phyloP scores from a whole-genome alignment of 2,888 invertebrate genomes.

The Hesperia comma region DNA sequence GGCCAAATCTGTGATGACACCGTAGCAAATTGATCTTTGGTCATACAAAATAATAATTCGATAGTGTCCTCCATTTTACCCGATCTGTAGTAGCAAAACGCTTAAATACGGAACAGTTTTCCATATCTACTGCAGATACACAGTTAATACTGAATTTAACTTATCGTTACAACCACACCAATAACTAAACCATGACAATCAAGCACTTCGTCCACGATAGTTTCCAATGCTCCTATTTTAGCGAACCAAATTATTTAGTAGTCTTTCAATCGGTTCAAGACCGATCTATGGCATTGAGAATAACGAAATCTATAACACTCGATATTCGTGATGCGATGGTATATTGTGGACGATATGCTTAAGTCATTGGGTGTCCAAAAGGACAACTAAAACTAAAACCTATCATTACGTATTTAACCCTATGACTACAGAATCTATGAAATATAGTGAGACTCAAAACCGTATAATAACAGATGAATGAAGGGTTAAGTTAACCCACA shows the following conservation, averaged over 20 bases:
- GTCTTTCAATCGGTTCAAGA: too few species aligned
- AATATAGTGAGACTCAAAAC: constrained; percentile 24
- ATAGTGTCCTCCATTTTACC: background rate
- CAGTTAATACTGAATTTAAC: constrained; percentile 53
- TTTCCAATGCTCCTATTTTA: background rate
- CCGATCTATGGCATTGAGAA: too few species aligned
- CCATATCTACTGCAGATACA: constrained; percentile 6
- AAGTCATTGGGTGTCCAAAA: constrained; percentile 47
- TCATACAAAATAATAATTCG: background rate
- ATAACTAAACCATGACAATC: constrained; percentile 43
- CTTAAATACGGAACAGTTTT: background rate
- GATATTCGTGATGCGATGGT: background rate
- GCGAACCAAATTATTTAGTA: too few species aligned
- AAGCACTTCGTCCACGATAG: constrained; percentile 37
- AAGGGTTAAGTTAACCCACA: constrained; percentile 1
- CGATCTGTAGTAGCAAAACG: background rate
- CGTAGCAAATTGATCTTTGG: background rate
- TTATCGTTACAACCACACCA: constrained; percentile 41
- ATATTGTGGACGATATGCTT: constrained; percentile 7
- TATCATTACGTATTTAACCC: constrained; percentile 52
- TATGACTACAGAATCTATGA: constrained; percentile 57
- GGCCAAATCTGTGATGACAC: too few species aligned
- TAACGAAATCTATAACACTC: background rate
- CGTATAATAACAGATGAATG: constrained; percentile 1
- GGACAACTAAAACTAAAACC: constrained; percentile 50